Conservation (phyloP, 2,113 vertebrate species). For the Toxostoma redivivum region DNA sequence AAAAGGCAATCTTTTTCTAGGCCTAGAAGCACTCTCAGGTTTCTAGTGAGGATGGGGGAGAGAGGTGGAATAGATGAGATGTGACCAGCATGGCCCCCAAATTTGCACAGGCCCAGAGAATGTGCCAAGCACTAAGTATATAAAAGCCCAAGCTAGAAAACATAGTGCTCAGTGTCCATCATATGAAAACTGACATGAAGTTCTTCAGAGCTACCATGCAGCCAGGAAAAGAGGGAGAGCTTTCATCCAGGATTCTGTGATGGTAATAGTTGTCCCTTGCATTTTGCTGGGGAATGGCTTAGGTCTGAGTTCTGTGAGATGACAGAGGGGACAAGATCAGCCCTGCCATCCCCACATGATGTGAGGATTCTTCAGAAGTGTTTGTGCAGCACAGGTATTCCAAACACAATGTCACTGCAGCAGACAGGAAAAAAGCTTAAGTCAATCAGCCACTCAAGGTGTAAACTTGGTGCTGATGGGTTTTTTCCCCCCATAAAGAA, state of each 20-base stretch:
- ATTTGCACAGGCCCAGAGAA: neutral
- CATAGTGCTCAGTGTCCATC: neutral
- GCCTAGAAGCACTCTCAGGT: neutral
- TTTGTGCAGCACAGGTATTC: neutral
- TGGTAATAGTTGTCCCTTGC: neutral
- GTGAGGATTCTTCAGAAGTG: neutral
- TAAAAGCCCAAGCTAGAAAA: neutral
- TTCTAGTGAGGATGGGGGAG: neutral
- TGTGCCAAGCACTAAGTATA: neutral
- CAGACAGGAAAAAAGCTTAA: neutral
- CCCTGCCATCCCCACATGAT: neutral
- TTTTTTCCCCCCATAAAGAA: neutral
- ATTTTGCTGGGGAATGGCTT: neutral
- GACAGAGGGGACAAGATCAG: neutral
- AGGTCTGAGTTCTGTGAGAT: neutral
- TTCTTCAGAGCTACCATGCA: neutral
- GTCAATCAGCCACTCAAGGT: neutral
- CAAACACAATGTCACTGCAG: neutral
- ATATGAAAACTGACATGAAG: neutral
- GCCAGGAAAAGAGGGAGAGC: neutral
- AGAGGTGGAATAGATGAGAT: neutral
- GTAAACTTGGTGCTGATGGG: neutral
- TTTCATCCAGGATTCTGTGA: neutral
- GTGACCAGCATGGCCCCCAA: neutral
- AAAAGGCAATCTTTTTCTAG: neutral